Evolutionary conservation across 1,140 invertebrate genomes (phyloP).

Genomic region (Danaus melanippus): DNA sequence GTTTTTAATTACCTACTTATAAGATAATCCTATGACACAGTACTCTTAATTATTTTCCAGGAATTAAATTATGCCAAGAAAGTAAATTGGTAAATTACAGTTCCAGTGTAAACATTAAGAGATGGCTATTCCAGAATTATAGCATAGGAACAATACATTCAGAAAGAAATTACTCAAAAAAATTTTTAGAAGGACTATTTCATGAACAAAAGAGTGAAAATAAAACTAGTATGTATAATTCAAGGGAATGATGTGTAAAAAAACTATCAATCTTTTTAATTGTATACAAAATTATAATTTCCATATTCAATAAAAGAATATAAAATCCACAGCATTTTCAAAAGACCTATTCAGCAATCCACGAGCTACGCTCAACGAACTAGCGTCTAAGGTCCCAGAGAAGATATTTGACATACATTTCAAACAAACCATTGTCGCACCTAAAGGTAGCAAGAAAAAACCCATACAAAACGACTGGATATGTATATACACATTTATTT

Average conservation of each 20-base stretch:
- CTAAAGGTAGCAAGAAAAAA: constrained; percentile 45
- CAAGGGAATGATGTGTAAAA: too few species aligned
- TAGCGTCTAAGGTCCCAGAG: constrained; percentile 34
- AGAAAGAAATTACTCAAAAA: constrained; percentile 15
- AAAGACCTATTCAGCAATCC: constrained; percentile 45
- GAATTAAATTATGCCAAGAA: too few species aligned
- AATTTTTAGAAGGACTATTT: constrained; percentile 20
- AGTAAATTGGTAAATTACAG: too few species aligned
- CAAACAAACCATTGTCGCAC: constrained; percentile 37
- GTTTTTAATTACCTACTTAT: too few species aligned
- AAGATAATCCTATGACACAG: too few species aligned
- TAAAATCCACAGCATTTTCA: too few species aligned
- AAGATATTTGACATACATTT: constrained; percentile 56
- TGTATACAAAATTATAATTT: constrained; percentile 6
- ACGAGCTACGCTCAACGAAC: constrained; percentile 41
- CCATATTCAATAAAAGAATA: too few species aligned
- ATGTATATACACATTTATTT: constrained; percentile 50
- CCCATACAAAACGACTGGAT: constrained; percentile 43
- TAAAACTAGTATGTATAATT: constrained; percentile 17
- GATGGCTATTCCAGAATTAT: too few species aligned
- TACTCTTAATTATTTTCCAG: too few species aligned
- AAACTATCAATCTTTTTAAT: too few species aligned
- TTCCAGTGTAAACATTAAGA: too few species aligned
- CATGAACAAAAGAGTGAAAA: constrained; percentile 8
- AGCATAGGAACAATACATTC: too few species aligned